Evolutionary conservation across 2,888 invertebrate species (phyloP).

Genomic region (Rugalucina vietnamica): DNA sequence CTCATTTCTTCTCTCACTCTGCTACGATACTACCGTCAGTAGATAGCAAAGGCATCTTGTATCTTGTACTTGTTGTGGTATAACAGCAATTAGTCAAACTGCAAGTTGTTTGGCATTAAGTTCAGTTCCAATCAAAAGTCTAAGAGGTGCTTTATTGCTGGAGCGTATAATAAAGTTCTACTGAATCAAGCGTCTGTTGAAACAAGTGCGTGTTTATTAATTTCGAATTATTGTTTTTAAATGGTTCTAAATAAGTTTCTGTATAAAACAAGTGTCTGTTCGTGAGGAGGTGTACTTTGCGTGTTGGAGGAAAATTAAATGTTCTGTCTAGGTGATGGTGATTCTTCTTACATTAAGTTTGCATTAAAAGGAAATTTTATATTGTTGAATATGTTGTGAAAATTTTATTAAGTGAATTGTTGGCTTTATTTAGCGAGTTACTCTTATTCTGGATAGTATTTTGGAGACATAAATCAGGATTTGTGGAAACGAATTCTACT

Average conservation of each 20-base stretch:
- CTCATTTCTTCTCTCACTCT: background rate
- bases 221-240: background rate
- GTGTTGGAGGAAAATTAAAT: background rate
- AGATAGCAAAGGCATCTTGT: background rate
- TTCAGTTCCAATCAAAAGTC: background rate
- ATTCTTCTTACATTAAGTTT: too few relatives aligned
- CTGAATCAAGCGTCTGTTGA: background rate
- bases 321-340: too few relatives aligned
- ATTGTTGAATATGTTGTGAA: background rate
- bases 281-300: background rate
- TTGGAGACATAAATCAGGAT: too few relatives aligned
- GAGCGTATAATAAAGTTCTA: background rate
- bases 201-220: background rate
- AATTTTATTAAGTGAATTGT: too few relatives aligned
- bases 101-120: constrained; percentile 2
- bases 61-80: background rate
- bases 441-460: too few relatives aligned
- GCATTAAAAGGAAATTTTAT: background rate
- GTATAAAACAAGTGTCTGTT: background rate
- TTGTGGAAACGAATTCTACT: too few relatives aligned
- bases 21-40: background rate
- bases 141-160: background rate
- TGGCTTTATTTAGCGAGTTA: too few relatives aligned
- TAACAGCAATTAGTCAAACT: background rate
- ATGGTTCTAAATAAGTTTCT: background rate